These are phyloP conservation scores for Entomyzon cyanotis DNA, from an alignment of 2,113 vertebrate species.

Conservation along the genomic window DNA sequence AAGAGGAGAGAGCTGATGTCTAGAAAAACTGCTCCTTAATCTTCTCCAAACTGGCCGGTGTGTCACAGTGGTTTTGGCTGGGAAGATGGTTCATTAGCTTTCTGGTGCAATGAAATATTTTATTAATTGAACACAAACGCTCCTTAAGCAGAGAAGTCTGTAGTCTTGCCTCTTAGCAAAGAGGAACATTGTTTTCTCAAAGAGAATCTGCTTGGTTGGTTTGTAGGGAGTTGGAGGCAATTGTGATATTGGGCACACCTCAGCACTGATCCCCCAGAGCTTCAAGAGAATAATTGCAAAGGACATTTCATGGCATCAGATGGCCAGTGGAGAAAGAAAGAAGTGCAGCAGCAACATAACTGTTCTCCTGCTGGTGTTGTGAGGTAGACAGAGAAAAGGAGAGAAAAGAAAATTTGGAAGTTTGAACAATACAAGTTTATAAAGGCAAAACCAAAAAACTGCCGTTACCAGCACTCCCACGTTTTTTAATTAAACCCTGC, in stretches of 20 bases:
- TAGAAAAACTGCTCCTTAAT: neutral
- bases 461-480: neutral
- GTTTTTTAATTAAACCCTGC: neutral
- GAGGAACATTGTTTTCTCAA: neutral
- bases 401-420: neutral
- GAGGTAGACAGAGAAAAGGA: neutral
- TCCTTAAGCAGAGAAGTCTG: neutral
- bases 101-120: neutral
- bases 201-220: neutral
- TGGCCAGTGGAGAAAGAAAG: neutral
- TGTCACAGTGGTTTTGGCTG: neutral
- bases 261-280: neutral
- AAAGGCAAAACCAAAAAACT: neutral
- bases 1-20: neutral
- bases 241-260: neutral
- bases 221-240: neutral
- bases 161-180: neutral
- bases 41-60: neutral
- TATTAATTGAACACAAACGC: neutral
- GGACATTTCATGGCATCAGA: neutral
- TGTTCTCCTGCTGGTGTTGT: neutral
- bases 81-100: neutral
- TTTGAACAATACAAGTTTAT: neutral
- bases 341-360: neutral
- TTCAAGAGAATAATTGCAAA: neutral